Base-by-base conservation (phyloP, 2,888 invertebrate genomes). In the Gonocerus acuteangulatus region DNA sequence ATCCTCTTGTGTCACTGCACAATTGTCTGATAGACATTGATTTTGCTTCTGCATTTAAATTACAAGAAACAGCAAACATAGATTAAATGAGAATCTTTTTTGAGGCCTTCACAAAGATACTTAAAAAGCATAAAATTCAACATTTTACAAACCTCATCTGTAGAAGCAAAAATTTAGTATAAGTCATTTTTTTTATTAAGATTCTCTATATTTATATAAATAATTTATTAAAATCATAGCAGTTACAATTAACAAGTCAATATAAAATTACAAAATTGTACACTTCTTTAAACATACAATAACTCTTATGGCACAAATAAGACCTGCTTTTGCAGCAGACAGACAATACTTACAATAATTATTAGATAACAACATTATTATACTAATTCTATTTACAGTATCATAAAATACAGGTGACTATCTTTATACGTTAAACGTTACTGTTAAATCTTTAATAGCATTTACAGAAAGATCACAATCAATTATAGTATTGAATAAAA, bases 211-310 rank as follows among this genome's bases (percentile, higher is more conserved):
- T 9, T 4, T 11, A 39, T n/a, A 39, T 39, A 39, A 39, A 39
- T 39, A n/a, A 39, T 39, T n/a, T 39, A 39, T 39, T 39, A 39
- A 39, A 39, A 39, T 9, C n/a, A n/a, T 9, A 39, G 39, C 4
- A 39, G 39, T 39, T 39, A n/a, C 13, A 39, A 27, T 27, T 27
- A 27, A 27, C 27, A 6, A 6, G 4, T 27, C 27, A 39, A 39
- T n/a, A 39, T 39, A 39, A 39, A 39, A 39, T 39, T 39, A 39
- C 39, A 39, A 39, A 39, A 39, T 39, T 39, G n/a, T 32, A 32
- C 32, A 32, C 32, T 32, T 32, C 11, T 11, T 9, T 9, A 32
- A 32, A 11, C 6, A 32, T n/a, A 39, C 39, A 39, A 4, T n/a
- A 39, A 39, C 15, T 39, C 7, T 39, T 39, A 39, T 39, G 39